Evolutionary conservation across 1,140 invertebrate species (phyloP).

Genomic region (Thaumetopoea pityocampa): DNA sequence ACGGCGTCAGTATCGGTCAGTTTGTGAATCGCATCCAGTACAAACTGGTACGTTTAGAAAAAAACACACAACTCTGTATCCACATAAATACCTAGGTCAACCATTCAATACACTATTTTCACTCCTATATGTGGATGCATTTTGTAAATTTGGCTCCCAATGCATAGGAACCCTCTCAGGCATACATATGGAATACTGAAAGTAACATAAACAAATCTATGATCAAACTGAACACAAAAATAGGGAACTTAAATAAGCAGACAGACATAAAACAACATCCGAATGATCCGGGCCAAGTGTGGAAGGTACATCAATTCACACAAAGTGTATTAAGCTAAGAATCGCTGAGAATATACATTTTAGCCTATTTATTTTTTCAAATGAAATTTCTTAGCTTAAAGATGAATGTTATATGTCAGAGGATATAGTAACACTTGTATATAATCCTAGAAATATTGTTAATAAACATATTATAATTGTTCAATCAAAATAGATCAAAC

Average conservation of each 20-base stretch:
- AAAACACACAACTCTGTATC: conserved; percentile 41
- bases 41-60: conserved; percentile 49
- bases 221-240: conserved; percentile 50
- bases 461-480: no score
- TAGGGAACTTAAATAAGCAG: conserved; percentile 24
- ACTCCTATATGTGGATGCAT: conserved; percentile 72
- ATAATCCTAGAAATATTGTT: no score
- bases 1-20: conserved; percentile 26
- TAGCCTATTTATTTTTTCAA: no score
- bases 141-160: conserved; percentile 73
- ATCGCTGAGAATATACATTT: no score
- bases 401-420: no score
- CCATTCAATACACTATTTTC: conserved; percentile 75
- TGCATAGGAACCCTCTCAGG: conserved; percentile 74
- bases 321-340: no score
- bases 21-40: conserved; percentile 27
- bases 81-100: conserved; percentile 69
- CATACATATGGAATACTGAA: conserved; percentile 76
- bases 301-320: no score
- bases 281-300: no score
- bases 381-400: no score
- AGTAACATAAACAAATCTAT: conserved; percentile 71
- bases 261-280: conserved; percentile 1
- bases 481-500: no score
- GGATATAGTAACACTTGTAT: no score